phyloP scores from a whole-genome alignment of 2,888 invertebrate species.

The Homarus gammarus region DNA sequence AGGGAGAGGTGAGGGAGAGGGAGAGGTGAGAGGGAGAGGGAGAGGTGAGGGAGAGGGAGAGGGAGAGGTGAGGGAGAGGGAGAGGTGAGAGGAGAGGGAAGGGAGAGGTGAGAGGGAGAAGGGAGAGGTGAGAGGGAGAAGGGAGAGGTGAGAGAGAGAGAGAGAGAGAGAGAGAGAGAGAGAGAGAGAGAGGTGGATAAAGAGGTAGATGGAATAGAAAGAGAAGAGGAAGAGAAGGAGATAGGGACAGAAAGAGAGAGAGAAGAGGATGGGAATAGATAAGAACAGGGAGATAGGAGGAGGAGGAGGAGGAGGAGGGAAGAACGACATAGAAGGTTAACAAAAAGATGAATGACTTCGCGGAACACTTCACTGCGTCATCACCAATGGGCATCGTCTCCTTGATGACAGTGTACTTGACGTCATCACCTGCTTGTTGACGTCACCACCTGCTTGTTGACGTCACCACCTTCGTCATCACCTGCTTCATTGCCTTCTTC shows the following conservation, averaged over 20 bases:
- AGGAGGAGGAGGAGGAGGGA: neutral
- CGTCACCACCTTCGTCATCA: too few relatives aligned
- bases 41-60: too few relatives aligned
- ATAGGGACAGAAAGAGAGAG: neutral
- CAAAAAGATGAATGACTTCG: neutral
- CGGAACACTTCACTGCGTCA: neutral
- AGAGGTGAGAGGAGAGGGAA: neutral
- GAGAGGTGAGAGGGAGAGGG: neutral
- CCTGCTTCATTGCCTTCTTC: too few relatives aligned
- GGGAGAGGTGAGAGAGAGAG: neutral
- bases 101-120: neutral
- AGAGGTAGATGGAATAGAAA: neutral
- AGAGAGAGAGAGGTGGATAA: neutral
- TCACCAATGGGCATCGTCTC: too few relatives aligned
- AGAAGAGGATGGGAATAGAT: neutral
- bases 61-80: neutral
- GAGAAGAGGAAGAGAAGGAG: neutral
- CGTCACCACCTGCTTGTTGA: too few relatives aligned
- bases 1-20: neutral
- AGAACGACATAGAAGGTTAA: neutral
- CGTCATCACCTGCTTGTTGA: too few relatives aligned
- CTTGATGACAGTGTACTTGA: too few relatives aligned
- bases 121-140: neutral
- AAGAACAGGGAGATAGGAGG: neutral
- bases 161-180: neutral